Evolutionary conservation across 2,888 invertebrate genomes (phyloP).

Genomic region (Teleiodes luculella): DNA sequence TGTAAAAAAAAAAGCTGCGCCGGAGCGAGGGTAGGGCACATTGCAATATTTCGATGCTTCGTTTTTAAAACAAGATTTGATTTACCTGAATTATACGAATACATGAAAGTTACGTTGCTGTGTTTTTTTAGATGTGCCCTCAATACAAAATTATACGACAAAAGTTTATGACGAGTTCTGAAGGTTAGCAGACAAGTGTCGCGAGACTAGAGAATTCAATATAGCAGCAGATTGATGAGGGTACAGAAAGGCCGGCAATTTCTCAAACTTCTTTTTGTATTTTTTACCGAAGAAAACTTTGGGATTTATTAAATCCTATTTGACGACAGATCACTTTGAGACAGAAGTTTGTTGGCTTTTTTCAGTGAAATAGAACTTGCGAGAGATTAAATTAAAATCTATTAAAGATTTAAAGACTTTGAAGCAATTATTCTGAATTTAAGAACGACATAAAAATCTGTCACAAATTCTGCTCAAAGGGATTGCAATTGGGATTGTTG

Average conservation of each 20-base stretch:
- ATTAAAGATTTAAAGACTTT: no score
- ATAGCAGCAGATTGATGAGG: slow-evolving; percentile 53
- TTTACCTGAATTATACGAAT: no score
- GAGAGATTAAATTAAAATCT: background rate
- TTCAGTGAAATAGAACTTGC: background rate
- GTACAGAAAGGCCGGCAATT: slow-evolving; percentile 39
- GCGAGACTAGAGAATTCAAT: slow-evolving; percentile 35
- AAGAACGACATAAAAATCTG: no score
- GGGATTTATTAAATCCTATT: slow-evolving; percentile 53
- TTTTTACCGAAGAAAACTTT: slow-evolving; percentile 44
- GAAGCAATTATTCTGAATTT: no score
- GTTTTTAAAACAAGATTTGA: no score
- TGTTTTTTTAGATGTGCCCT: background rate
- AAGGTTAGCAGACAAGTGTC: slow-evolving; percentile 25
- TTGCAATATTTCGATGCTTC: slow-evolving; percentile 29
- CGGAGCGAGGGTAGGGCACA: slow-evolving; percentile 37
- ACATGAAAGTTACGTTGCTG: background rate
- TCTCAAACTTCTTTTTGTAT: slow-evolving; percentile 46
- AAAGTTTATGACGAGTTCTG: slow-evolving; percentile 29
- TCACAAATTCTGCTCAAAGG: background rate
- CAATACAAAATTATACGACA: slow-evolving; percentile 20
- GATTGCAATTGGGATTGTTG: background rate
- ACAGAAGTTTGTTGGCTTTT: slow-evolving; percentile 34
- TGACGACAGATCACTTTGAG: slow-evolving; percentile 38
- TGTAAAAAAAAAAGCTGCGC: slow-evolving; percentile 45